Conservation (phyloP, 2,797 vertebrate species). For the Sternotherus odoratus region DNA sequence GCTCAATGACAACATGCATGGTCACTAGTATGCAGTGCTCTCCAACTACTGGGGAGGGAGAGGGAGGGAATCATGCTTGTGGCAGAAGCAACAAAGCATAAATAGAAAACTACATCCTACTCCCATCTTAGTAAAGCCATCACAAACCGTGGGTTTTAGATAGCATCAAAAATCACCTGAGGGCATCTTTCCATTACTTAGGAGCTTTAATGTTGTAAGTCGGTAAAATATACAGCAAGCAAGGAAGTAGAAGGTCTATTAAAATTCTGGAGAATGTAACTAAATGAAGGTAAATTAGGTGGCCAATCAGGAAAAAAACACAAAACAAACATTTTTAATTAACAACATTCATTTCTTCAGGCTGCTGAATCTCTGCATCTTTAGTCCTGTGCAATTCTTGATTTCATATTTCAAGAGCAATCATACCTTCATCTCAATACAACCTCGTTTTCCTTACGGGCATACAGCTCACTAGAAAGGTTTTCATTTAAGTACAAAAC, state of each 20-base stretch:
- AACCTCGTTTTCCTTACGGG: conserved; percentile 1
- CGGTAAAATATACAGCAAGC: neutral
- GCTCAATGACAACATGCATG: neutral
- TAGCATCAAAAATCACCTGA: neutral
- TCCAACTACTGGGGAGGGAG: neutral
- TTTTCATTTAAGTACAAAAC: conserved; percentile 2
- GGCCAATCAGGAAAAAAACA: conserved; percentile 11
- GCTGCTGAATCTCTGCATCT: conserved; percentile 4
- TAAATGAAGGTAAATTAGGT: neutral
- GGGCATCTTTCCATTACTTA: neutral
- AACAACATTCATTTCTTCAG: neutral
- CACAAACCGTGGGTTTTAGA: neutral
- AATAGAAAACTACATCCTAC: neutral
- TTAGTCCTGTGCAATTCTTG: neutral
- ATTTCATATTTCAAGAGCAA: neutral
- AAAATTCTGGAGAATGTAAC: neutral
- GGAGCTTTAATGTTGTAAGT: conserved; percentile 10
- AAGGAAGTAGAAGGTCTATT: neutral
- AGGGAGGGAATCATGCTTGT: neutral
- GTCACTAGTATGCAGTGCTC: neutral
- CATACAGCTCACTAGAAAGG: neutral
- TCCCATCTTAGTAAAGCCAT: neutral
- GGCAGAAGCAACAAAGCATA: neutral
- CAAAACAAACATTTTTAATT: conserved; percentile 3
- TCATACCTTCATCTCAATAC: neutral